A percentile compares a stretch with the other conserved stretches of the same genome.
Conservation (phyloP, 2,113 vertebrate species). For the Cephalopterus ornatus region DNA sequence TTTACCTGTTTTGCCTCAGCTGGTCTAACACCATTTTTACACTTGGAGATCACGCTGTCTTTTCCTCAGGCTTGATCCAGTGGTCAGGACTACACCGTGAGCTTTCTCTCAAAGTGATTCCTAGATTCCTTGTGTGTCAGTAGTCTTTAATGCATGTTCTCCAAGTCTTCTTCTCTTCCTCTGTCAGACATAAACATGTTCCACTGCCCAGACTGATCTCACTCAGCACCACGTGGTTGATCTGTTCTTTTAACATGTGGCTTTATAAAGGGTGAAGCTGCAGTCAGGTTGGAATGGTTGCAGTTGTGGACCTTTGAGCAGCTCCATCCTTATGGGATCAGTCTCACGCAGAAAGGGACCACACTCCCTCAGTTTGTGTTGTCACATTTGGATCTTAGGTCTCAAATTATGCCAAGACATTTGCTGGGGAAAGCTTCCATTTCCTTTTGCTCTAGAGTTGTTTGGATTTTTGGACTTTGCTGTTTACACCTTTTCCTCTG, state of each 20-base stretch:
- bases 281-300: accelerated
- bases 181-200: not conserved
- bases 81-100: not conserved
- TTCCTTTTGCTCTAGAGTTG: not conserved
- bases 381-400: not conserved
- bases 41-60: not conserved
- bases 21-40: not conserved
- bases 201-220: not conserved
- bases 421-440: not conserved
- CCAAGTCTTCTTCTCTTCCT: not conserved
- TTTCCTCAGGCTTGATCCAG: not conserved
- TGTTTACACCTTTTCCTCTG: not conserved
- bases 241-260: not conserved
- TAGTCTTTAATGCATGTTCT: not conserved
- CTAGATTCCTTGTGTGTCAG: not conserved
- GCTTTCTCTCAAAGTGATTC: not conserved
- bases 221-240: accelerated
- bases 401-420: not conserved
- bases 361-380: not conserved
- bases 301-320: not conserved
- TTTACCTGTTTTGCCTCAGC: not conserved
- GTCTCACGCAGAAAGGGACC: not conserved
- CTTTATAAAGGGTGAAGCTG: not conserved
- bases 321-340: not conserved
- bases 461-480: not conserved